Evolutionary conservation across 1,140 invertebrate genomes (phyloP).

Genomic region (Ganaspis sp.): DNA sequence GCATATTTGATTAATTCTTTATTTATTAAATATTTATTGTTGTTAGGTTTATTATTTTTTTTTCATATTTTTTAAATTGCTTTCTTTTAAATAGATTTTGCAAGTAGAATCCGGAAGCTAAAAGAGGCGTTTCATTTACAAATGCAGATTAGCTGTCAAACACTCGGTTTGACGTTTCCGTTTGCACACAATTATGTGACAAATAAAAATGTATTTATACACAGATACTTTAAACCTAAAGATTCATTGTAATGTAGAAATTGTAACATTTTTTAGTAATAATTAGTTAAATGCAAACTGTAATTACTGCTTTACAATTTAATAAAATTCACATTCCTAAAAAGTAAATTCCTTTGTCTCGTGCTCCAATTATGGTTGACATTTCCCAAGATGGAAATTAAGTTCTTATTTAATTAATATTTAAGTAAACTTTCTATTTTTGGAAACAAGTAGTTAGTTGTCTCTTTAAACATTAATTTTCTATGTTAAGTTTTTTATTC

Average conservation of each 20-base stretch:
- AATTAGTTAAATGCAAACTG: too few species aligned
- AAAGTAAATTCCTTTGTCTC: background rate
- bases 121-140: background rate
- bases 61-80: background rate
- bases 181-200: background rate
- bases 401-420: background rate
- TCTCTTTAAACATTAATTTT: background rate
- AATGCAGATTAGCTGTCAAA: background rate
- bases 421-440: constrained; percentile 16
- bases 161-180: background rate
- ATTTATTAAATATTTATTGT: background rate
- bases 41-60: background rate
- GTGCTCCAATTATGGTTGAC: constrained; percentile 2
- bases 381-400: constrained; percentile 11
- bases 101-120: background rate
- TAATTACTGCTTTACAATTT: background rate
- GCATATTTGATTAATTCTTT: too few species aligned
- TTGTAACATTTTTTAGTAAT: too few species aligned
- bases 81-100: background rate
- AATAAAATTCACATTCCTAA: background rate
- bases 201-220: background rate
- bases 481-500: too few species aligned
- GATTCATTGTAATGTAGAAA: too few species aligned
- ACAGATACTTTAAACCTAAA: too few species aligned
- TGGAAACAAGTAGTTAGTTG: background rate